These are phyloP conservation scores for Capreolus pygargus DNA, from an alignment of 2,113 vertebrate genomes.

Conservation along the genomic window DNA sequence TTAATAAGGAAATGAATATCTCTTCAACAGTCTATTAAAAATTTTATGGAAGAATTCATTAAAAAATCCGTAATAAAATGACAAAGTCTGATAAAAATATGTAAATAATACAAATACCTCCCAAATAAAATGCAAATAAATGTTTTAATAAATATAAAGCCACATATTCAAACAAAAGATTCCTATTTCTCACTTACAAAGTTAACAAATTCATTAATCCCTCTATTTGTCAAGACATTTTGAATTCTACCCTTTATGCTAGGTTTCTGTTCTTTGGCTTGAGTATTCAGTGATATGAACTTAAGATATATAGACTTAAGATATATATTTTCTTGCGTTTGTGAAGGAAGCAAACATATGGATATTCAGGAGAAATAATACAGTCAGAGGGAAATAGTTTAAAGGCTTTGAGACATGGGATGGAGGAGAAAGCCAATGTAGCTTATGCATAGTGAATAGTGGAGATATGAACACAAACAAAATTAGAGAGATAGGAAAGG, in stretches of 20 bases:
- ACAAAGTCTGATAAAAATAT: not conserved
- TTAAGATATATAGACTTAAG: not conserved
- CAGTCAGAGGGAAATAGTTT: not conserved
- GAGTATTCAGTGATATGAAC: not conserved
- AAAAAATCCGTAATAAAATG: not conserved
- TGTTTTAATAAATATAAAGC: not conserved
- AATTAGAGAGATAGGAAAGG: not conserved
- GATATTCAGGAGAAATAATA: not conserved
- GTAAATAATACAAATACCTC: not conserved
- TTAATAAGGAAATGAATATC: not conserved
- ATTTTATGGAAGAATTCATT: not conserved
- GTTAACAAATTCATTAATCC: not conserved
- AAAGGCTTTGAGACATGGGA: not conserved
- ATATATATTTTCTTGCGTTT: not conserved
- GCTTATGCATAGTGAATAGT: not conserved
- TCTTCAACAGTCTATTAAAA: not conserved
- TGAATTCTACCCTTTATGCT: not conserved
- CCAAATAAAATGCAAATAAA: not conserved
- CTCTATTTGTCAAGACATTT: not conserved
- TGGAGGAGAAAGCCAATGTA: not conserved
- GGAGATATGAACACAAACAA: not conserved
- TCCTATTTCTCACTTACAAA: not conserved
- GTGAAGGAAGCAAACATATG: not conserved
- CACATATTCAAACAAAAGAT: not conserved
- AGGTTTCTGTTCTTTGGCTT: not conserved